Conservation (phyloP, 2,113 vertebrate genomes). For the Bufo gargarizans region DNA sequence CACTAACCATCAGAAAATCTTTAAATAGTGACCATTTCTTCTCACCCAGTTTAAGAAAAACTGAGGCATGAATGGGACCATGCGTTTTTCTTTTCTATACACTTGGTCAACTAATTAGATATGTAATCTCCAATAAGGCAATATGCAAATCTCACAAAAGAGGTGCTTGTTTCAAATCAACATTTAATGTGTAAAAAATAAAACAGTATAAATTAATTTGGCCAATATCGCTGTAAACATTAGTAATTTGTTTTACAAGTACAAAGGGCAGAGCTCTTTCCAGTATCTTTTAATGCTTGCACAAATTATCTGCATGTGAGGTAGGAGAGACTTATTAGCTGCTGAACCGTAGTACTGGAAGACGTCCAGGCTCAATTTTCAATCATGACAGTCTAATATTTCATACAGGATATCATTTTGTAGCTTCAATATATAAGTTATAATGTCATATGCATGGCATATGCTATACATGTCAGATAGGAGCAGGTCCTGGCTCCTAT, state of each 20-base stretch:
- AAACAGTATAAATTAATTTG: background rate
- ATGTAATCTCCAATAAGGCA: background rate
- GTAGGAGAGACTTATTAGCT: background rate
- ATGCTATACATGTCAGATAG: no score
- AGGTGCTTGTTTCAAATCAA: background rate
- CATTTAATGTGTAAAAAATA: background rate
- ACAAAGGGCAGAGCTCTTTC: background rate
- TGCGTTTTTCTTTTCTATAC: no score
- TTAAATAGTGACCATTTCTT: no score
- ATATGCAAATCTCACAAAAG: background rate
- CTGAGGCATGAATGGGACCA: no score
- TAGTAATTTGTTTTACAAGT: background rate
- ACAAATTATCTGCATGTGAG: background rate
- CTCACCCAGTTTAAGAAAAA: no score
- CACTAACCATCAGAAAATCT: no score
- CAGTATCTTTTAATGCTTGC: background rate
- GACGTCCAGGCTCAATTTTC: background rate
- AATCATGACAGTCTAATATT: slow-evolving; percentile 6
- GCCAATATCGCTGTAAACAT: background rate
- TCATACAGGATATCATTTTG: background rate
- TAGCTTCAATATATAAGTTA: no score
- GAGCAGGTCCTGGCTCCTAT: no score
- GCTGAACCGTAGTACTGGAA: background rate
- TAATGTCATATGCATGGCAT: no score
- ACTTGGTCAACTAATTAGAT: no score